Evolutionary conservation across 2,113 vertebrate genomes (phyloP).

Genomic region (Aphyosemion australe): DNA sequence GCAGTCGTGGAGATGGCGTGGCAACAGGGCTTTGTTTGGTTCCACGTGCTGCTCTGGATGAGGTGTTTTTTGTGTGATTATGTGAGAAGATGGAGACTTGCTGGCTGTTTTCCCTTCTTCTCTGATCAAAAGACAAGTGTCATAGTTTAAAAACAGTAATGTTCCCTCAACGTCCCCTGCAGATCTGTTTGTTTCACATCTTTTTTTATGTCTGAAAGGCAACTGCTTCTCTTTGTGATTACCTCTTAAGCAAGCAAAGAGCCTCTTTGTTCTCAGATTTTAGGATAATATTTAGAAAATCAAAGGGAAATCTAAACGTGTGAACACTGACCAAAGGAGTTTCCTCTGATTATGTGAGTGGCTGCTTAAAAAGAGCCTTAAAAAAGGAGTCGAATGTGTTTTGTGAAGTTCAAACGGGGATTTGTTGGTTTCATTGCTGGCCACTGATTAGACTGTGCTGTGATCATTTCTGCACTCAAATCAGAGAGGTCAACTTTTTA

Average conservation of each 20-base stretch:
- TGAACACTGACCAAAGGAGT: constrained; percentile 7
- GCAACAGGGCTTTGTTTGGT: constrained; percentile 22
- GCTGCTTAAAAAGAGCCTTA: neutral
- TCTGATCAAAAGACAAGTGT: constrained; percentile 20
- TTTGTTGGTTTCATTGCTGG: neutral
- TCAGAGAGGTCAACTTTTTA: constrained; percentile 23
- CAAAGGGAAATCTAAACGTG: constrained; percentile 27
- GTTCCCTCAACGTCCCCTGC: constrained; percentile 31
- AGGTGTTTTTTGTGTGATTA: constrained; percentile 1
- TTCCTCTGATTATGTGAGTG: constrained; percentile 14
- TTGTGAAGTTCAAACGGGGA: constrained; percentile 12
- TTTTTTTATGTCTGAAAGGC: constrained; percentile 38
- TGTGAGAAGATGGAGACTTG: neutral
- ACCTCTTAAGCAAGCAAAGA: constrained; percentile 18
- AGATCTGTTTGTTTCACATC: constrained; percentile 35
- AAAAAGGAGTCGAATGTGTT: constrained; percentile 7
- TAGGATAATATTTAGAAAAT: constrained; percentile 34
- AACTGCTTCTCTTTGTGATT: constrained; percentile 4
- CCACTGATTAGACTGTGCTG: constrained; percentile 33
- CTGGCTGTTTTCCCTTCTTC: neutral
- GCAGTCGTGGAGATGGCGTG: neutral
- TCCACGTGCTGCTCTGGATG: constrained; percentile 7
- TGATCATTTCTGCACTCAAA: constrained; percentile 41
- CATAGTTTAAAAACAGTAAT: constrained; percentile 20
- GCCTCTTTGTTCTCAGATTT: constrained; percentile 21